Evolutionary conservation across 2,797 vertebrate genomes (phyloP).

Genomic region (Danio kyathit): DNA sequence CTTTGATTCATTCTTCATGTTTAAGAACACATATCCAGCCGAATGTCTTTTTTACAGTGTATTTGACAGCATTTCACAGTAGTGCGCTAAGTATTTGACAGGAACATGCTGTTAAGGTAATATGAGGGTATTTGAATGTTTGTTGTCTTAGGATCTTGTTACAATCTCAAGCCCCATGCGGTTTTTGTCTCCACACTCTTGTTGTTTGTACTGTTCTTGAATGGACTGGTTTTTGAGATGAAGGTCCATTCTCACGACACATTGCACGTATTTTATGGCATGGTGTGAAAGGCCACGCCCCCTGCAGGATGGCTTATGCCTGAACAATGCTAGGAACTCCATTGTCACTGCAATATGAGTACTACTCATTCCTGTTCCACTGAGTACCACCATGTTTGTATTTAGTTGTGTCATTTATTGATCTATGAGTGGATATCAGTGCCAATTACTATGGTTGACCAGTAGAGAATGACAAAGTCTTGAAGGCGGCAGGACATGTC

Average conservation of each 20-base stretch:
- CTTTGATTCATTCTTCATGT: background rate
- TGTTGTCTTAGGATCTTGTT: slow-evolving; percentile 30
- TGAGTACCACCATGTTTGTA: background rate
- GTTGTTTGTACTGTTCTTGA: slow-evolving; percentile 58
- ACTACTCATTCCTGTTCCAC: slow-evolving; percentile 9
- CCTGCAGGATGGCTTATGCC: slow-evolving; percentile 12
- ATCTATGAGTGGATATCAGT: background rate
- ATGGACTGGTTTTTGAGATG: slow-evolving; percentile 50
- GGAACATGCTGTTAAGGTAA: background rate
- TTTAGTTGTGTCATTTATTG: background rate
- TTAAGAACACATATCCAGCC: background rate
- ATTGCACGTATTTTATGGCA: slow-evolving; percentile 15
- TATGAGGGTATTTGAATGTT: background rate
- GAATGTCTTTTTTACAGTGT: background rate
- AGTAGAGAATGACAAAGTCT: background rate
- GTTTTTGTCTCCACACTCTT: slow-evolving; percentile 48
- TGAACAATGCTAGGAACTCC: slow-evolving; percentile 27
- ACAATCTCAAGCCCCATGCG: slow-evolving; percentile 16
- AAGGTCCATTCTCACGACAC: slow-evolving; percentile 49
- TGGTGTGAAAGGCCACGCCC: background rate
- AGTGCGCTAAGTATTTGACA: slow-evolving; percentile 5
- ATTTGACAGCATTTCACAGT: slow-evolving; percentile 2
- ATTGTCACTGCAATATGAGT: slow-evolving; percentile 4
- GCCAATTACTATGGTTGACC: background rate
- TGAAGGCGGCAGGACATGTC: too few relatives aligned